Base-by-base conservation (phyloP, 2,113 vertebrate species). In the Ptychochromis oligacanthus region DNA sequence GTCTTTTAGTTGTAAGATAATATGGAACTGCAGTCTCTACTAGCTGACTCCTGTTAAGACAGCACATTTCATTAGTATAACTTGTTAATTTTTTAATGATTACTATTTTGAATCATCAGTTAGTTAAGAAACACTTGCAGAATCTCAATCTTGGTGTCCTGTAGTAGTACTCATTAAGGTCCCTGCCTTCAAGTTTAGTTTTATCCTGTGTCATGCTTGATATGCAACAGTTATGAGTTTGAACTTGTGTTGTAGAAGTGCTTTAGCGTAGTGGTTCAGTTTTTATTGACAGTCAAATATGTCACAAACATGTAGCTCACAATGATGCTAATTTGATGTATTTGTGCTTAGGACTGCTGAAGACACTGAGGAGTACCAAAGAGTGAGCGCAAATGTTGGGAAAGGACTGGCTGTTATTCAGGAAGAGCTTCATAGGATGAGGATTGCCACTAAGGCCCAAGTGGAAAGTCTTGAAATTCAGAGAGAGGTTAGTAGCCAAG, bases 381-480 rank as follows among this genome's bases (percentile, higher is more conserved):
- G 96, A 75, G 93, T 95, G 70, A 76, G 86, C 11, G 76, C 85
- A n/a, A 91, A 94, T 62, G 93, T 95, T 65, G 95, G 83, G 34
- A 95, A 91, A 89, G 95, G 94, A 74, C 89, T 96, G 49, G 91
- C 81, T 52, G 88, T 92, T 4, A 91, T 96, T 52, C 94, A 96
- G 92, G 80, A 95, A 60, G 96, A 96, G 84, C 92, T 96, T 57
- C 92, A 94, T 84, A 94, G 94, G 62, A 96, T 96, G 75, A 94
- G 93, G 86, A 82, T 94, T 6, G 79, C 83, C 20, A 96, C 96
- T 67, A 95, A 96, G 62, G 91, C 91, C 64, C 91, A 93, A 59
- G 95, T 96, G 80, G 93, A 95, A 0, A 96, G 87, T 22, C 87
- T 96, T 18, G 91, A 90, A 14, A 88, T 96, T 26, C 80, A 95